These are phyloP conservation scores for Mustela lutreola DNA, from an alignment of 2,113 vertebrate species.

Conservation along the genomic window DNA sequence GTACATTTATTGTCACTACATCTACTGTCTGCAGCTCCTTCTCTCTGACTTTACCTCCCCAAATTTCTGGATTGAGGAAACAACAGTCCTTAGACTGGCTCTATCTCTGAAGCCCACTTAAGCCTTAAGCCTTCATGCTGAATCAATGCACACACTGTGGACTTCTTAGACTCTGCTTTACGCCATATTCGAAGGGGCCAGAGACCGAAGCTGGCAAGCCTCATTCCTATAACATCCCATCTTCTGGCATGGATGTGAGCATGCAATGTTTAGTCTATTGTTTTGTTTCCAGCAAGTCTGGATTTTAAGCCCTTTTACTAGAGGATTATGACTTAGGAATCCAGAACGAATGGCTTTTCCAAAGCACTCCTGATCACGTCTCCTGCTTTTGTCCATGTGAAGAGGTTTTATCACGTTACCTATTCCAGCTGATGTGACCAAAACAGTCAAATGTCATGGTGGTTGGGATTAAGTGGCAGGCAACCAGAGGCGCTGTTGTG, in stretches of 20 bases:
- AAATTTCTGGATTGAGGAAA: background rate
- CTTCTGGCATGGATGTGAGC: constrained; percentile 52
- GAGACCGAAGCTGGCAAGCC: background rate
- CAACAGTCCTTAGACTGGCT: background rate
- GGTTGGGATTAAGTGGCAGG: background rate
- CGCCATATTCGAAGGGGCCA: background rate
- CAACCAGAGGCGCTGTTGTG: background rate
- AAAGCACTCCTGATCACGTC: constrained; percentile 34
- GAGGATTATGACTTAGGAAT: constrained; percentile 68
- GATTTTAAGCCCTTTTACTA: constrained; percentile 32
- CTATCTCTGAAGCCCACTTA: background rate
- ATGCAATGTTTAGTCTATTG: constrained; percentile 73
- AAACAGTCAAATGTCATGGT: background rate
- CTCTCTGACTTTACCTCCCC: background rate
- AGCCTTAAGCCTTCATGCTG: background rate
- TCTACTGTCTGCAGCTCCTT: background rate
- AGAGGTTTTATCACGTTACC: background rate
- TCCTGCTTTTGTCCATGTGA: background rate
- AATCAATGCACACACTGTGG: background rate
- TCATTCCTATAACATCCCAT: background rate
- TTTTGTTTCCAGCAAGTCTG: constrained; percentile 68
- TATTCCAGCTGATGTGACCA: background rate
- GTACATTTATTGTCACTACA: background rate
- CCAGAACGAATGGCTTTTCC: constrained; percentile 60
- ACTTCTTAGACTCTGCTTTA: background rate